Conservation (phyloP, 2,888 invertebrate species). For the Coleophora deauratella region DNA sequence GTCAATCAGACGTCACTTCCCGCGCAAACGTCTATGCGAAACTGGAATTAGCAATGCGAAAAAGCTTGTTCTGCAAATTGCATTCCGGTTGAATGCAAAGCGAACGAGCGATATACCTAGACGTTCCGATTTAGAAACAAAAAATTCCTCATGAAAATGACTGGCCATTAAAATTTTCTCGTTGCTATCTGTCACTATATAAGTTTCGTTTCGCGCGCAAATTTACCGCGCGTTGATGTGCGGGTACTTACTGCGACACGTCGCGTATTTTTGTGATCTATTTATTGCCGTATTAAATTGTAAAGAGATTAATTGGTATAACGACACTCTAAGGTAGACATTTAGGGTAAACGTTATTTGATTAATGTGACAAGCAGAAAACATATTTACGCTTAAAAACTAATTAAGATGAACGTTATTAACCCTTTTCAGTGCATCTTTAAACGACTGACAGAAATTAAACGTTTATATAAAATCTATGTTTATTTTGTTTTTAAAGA, state of each 20-base stretch:
- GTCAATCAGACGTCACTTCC: slow-evolving; percentile 61
- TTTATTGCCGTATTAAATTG: slow-evolving; percentile 30
- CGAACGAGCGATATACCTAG: slow-evolving; percentile 41
- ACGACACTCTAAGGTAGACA: slow-evolving; percentile 41
- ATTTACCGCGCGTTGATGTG: slow-evolving; percentile 21
- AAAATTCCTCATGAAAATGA: slow-evolving; percentile 35
- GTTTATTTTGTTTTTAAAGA: too few species aligned
- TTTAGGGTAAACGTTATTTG: slow-evolving; percentile 32
- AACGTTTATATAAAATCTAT: too few species aligned
- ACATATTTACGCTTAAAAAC: too few species aligned
- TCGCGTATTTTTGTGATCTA: slow-evolving; percentile 13
- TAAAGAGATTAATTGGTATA: slow-evolving; percentile 35
- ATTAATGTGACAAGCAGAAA: background rate
- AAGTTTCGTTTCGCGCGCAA: slow-evolving; percentile 36
- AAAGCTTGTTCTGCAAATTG: slow-evolving; percentile 40
- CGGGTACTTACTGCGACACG: background rate
- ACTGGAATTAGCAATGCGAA: slow-evolving; percentile 44
- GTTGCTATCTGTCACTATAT: slow-evolving; percentile 46
- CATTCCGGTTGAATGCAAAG: slow-evolving; percentile 19
- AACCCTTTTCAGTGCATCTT: too few species aligned
- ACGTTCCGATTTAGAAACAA: slow-evolving; percentile 27
- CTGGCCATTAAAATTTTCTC: slow-evolving; percentile 46
- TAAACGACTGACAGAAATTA: too few species aligned
- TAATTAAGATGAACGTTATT: too few species aligned
- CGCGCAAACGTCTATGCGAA: slow-evolving; percentile 32